phyloP scores from a whole-genome alignment of 1,140 invertebrate species.

The Proales similis region DNA sequence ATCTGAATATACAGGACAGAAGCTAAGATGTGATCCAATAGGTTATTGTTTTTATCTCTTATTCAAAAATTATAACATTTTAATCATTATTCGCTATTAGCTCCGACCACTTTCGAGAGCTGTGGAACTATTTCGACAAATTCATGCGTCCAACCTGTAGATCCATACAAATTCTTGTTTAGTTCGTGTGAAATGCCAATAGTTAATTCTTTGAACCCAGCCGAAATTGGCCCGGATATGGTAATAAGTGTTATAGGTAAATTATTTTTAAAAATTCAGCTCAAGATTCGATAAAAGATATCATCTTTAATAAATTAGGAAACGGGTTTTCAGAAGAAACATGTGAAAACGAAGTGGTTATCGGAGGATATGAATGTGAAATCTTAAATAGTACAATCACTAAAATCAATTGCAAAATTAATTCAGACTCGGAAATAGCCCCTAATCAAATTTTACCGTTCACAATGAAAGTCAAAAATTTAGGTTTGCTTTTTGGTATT shows the following conservation, averaged over 20 bases:
- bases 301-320: no score
- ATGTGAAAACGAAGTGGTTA: no score
- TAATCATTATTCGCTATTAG: background rate
- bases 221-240: slow-evolving; percentile 39
- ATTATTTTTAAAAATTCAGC: no score
- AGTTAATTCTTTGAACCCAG: slow-evolving; percentile 38
- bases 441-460: no score
- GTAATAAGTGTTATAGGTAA: no score
- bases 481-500: slow-evolving; percentile 19
- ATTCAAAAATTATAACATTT: background rate
- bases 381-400: no score
- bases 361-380: no score
- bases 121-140: slow-evolving; percentile 8
- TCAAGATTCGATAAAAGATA: no score
- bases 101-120: background rate
- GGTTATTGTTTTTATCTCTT: background rate
- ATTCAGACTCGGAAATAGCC: no score
- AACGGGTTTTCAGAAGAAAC: no score
- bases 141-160: slow-evolving; percentile 6
- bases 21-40: slow-evolving; percentile 4
- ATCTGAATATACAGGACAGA: slow-evolving; percentile 18
- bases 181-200: slow-evolving; percentile 40
- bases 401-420: no score
- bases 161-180: slow-evolving; percentile 40
- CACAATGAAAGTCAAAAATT: no score